Percentiles rank a stretch among this genome's conserved stretches.
These are phyloP conservation scores for Calameuta pallipes DNA, from an alignment of 2,888 invertebrate genomes.

Conservation along the genomic window DNA sequence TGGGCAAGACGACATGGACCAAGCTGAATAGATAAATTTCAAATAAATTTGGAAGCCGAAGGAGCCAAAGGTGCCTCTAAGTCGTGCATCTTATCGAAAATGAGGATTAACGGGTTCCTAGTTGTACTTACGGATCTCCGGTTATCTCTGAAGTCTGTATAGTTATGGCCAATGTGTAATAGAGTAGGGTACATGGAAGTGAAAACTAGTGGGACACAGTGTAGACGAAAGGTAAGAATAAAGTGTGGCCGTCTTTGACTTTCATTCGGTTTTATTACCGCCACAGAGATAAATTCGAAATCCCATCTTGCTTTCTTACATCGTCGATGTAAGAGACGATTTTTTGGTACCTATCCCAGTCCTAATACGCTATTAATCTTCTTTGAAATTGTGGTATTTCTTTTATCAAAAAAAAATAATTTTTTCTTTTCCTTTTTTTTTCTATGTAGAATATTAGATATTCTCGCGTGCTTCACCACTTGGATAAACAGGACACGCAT, in stretches of 20 bases:
- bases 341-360: background rate
- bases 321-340: background rate
- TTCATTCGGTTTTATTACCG: background rate
- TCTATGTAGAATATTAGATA: background rate
- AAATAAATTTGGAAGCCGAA: conserved; percentile 1
- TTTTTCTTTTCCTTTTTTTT: background rate
- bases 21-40: background rate
- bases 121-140: background rate
- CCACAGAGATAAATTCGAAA: background rate
- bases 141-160: background rate
- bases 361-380: background rate
- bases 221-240: background rate
- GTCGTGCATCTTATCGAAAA: background rate
- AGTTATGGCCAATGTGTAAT: background rate
- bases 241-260: background rate
- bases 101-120: background rate
- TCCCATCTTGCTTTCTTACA: background rate
- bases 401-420: too few relatives aligned
- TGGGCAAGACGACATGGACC: background rate
- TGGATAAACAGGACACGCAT: background rate
- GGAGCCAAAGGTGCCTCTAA: background rate
- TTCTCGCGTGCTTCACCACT: background rate
- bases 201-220: background rate
- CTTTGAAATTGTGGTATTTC: background rate
- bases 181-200: background rate